Evolutionary conservation across 2,888 invertebrate genomes (phyloP), one percentile per base, ranked within the genome.

Genomic region (Pseudococcus viburni): DNA sequence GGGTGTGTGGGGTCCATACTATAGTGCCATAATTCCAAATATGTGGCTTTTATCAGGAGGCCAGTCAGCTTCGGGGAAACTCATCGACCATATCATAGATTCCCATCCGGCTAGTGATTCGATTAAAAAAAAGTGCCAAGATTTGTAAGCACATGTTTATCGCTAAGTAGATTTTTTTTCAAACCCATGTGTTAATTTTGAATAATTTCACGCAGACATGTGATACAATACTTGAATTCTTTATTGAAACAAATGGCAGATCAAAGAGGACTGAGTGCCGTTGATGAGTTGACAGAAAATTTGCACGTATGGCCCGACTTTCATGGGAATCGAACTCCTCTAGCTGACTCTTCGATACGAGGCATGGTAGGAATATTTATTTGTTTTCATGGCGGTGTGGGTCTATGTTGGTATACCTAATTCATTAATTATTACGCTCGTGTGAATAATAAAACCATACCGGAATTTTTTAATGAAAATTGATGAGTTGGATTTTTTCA

Each of bases 1-100:
- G 83, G 98, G 99, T 1, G 94, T 99, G 77, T 99, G 99, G 99
- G 99, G 99, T 0, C 99, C 99, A 0, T 98, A 98, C 91, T 96
- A 94, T 91, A 96, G 96, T 91, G 98, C 97, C 8, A 96, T 98
- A 94, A 93, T 98, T 4, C 96, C 97, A 0, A 94, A 94, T 12
- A 94, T 95, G 92, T 98, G 96, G 95, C 92, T 97, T 9, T 96
- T 95, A 91, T 99, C 99, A 93, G 98, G 97, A 6, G 99, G 99
- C 0, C 98, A 99, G 92, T 98, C 97, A 92, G 96, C 96, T 17
- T 96, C 97, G 0, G 98, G 98, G 0, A 95, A 96, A 93, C 92
- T 98, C 89, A 92, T 98, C 17, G 98, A 98, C 91, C 95, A 96
- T 91, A 93, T 98, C 12, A 94, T 98, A 48, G 94, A 95, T 89